Percentiles rank a stretch among this genome's conserved stretches.
Conservation (phyloP, 2,888 invertebrate genomes). For the Dioctria linearis region DNA sequence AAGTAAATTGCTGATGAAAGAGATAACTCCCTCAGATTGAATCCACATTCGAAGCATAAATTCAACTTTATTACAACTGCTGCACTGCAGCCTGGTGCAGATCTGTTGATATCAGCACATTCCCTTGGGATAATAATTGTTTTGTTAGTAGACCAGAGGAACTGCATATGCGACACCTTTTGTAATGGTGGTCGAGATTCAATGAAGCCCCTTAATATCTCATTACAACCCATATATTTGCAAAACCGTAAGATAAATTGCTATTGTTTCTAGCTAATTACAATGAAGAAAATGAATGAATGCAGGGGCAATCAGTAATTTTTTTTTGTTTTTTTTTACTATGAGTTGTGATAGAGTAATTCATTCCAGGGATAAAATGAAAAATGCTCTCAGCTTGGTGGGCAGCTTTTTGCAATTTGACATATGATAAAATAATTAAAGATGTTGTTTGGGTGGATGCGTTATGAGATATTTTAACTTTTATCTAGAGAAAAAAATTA, state of each 20-base stretch:
- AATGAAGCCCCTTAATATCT: conserved; percentile 21
- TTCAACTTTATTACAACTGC: conserved; percentile 58
- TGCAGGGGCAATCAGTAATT: too few relatives aligned
- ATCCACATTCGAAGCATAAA: conserved; percentile 57
- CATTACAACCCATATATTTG: conserved; percentile 11
- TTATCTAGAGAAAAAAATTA: too few relatives aligned
- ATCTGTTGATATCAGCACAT: conserved; percentile 46
- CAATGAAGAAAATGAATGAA: background rate
- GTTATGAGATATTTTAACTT: too few relatives aligned
- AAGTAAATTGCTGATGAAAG: conserved; percentile 58
- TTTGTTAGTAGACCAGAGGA: conserved; percentile 42
- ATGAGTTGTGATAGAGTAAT: too few relatives aligned
- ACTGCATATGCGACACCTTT: conserved; percentile 42
- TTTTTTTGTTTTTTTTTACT: too few relatives aligned
- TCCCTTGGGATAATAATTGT: conserved; percentile 43
- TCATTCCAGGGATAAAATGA: too few relatives aligned
- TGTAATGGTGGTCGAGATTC: background rate
- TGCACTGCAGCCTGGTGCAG: conserved; percentile 46
- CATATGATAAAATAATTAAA: too few relatives aligned
- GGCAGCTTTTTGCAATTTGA: too few relatives aligned
- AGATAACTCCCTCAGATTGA: conserved; percentile 57
- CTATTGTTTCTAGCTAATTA: conserved; percentile 27
- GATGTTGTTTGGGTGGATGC: too few relatives aligned
- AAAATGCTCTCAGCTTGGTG: too few relatives aligned
- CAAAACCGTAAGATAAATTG: conserved; percentile 6